Percentiles rank a stretch among this genome's conserved stretches.
phyloP scores from a whole-genome alignment of 2,113 vertebrate genomes.

The Corythornis cristatus region DNA sequence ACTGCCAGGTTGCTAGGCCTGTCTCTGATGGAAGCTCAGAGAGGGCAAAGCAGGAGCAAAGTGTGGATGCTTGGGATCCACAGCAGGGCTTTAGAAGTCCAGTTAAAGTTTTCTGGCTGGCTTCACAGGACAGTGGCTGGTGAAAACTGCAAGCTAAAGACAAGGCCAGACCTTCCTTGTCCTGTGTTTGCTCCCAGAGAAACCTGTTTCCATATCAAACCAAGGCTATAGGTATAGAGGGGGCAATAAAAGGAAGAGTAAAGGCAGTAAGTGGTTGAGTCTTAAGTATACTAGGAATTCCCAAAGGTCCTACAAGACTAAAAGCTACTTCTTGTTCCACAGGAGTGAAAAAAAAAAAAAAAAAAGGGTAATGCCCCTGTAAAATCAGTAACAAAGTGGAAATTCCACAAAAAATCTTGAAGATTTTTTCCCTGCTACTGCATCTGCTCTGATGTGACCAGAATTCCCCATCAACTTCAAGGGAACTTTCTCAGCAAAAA shows the following conservation, averaged over 20 bases:
- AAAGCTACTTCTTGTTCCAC: not conserved
- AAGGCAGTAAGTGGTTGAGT: not conserved
- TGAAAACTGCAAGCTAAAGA: not conserved
- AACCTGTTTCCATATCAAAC: not conserved
- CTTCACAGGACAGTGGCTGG: not conserved
- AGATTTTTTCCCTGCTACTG: not conserved
- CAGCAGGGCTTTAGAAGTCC: not conserved
- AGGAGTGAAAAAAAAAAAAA: not conserved
- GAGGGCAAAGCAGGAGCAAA: not conserved
- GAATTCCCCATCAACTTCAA: not conserved
- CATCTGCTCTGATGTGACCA: rapidly evolving
- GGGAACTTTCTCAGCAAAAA: not conserved
- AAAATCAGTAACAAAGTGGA: not conserved
- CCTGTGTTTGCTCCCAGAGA: not conserved
- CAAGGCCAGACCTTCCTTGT: not conserved
- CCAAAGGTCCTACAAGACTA: not conserved
- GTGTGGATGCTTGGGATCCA: not conserved
- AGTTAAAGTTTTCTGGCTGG: not conserved
- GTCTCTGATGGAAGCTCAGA: not conserved
- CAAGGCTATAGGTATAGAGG: not conserved
- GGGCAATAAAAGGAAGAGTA: not conserved
- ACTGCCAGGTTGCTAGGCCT: not conserved
- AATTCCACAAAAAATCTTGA: not conserved
- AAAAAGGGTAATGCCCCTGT: not conserved
- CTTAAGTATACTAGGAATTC: not conserved